These are phyloP conservation scores for Scrobipalpa atriplicella DNA, from an alignment of 2,888 invertebrate genomes.

Conservation along the genomic window DNA sequence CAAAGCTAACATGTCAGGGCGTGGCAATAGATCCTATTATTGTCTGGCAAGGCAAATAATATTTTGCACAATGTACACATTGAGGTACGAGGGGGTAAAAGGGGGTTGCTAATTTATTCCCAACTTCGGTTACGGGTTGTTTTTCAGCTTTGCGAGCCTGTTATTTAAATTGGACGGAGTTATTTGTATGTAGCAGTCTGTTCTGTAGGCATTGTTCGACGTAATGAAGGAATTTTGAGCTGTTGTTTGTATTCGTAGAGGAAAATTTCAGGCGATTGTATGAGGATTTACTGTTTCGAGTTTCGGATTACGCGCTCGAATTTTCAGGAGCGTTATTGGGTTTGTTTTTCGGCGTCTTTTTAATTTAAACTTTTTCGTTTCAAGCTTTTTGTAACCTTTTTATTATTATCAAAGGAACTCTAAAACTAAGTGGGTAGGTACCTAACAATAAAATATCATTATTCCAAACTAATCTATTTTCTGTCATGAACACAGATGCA, in stretches of 20 bases:
- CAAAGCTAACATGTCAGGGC: constrained; percentile 83
- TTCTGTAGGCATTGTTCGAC: constrained; percentile 69
- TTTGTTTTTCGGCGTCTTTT: background rate
- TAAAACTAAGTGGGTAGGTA: too few relatives aligned
- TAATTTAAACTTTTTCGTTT: background rate
- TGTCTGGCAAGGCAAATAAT: constrained; percentile 87
- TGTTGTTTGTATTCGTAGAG: constrained; percentile 35
- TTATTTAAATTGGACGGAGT: constrained; percentile 82
- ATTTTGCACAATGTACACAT: constrained; percentile 88
- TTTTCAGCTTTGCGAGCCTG: constrained; percentile 82
- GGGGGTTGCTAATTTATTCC: constrained; percentile 80
- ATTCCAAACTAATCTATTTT: too few relatives aligned
- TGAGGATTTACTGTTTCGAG: constrained; percentile 21
- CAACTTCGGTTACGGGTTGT: constrained; percentile 82
- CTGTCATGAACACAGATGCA: too few relatives aligned
- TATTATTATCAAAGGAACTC: too few relatives aligned
- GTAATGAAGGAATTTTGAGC: constrained; percentile 75
- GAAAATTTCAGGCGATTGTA: constrained; percentile 31
- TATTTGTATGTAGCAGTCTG: constrained; percentile 75
- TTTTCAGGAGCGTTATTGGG: constrained; percentile 9
- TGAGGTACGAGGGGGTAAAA: constrained; percentile 70
- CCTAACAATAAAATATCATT: too few relatives aligned
- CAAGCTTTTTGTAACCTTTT: background rate
- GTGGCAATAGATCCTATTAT: constrained; percentile 81
- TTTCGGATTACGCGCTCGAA: constrained; percentile 10